Conservation (phyloP, 1,140 invertebrate species). For the Drosophila ohnishii region DNA sequence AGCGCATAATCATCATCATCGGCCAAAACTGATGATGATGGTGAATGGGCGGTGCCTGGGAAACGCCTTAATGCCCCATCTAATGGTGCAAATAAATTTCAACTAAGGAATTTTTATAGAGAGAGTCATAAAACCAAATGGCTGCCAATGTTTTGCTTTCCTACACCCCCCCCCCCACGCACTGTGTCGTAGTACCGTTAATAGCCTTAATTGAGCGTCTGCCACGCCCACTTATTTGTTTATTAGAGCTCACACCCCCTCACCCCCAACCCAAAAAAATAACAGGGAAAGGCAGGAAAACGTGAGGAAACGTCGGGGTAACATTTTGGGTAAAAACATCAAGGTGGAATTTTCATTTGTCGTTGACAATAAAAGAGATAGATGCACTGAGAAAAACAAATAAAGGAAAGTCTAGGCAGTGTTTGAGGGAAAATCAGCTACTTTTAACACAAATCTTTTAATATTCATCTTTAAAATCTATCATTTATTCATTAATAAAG, state of each 20-base stretch:
- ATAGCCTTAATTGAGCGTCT: constrained; percentile 81
- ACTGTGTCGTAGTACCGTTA: constrained; percentile 64
- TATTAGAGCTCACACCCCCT: constrained; percentile 55
- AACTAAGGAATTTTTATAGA: constrained; percentile 82
- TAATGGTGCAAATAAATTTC: constrained; percentile 81
- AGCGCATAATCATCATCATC: constrained; percentile 64
- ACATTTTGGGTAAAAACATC: constrained; percentile 42
- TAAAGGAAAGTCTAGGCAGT: neutral
- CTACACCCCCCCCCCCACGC: neutral
- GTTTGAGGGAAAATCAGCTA: neutral
- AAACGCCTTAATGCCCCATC: constrained; percentile 74
- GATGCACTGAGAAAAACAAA: constrained; percentile 6
- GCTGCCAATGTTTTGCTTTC: constrained; percentile 68
- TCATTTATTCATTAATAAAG: neutral
- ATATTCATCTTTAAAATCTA: neutral
- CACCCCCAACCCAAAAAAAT: neutral
- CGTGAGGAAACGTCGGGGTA: constrained; percentile 6
- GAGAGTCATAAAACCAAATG: constrained; percentile 77
- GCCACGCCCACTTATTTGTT: constrained; percentile 80
- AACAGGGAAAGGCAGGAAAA: neutral
- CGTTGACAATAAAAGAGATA: constrained; percentile 63
- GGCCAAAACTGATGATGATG: constrained; percentile 6
- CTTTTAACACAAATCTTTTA: neutral
- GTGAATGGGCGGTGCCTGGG: constrained; percentile 33
- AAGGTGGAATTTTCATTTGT: constrained; percentile 75